Percentiles rank a stretch among this genome's conserved stretches.
phyloP scores from a whole-genome alignment of 2,888 invertebrate genomes.

The Tenthredo notha region DNA sequence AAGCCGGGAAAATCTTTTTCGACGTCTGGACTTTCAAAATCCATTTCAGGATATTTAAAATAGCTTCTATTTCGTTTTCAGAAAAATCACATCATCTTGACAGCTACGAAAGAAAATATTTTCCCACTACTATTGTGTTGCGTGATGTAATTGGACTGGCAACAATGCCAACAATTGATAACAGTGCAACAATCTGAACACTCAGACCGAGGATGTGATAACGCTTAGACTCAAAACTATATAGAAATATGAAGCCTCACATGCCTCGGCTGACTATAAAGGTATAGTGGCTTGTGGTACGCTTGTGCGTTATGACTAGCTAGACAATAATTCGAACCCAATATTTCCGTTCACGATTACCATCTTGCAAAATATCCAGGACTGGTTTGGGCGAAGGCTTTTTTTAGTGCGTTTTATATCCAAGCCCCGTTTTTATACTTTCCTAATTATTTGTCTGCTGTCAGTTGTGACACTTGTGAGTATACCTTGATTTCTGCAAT shows the following conservation, averaged over 20 bases:
- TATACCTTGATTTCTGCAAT: not conserved
- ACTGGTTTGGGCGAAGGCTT: not conserved
- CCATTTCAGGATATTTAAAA: conserved; percentile 78
- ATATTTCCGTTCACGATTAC: not conserved
- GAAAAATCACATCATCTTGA: conserved; percentile 24
- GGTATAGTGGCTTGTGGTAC: no score
- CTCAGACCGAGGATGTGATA: not conserved
- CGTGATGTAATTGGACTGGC: not conserved
- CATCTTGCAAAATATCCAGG: not conserved
- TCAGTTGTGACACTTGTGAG: conserved; percentile 23
- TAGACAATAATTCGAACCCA: not conserved
- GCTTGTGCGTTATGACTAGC: not conserved
- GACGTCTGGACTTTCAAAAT: conserved; percentile 93
- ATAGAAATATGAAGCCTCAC: no score
- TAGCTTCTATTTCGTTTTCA: not conserved
- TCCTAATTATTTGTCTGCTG: conserved; percentile 23
- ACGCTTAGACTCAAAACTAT: not conserved
- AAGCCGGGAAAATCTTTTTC: conserved; percentile 95
- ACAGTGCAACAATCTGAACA: not conserved
- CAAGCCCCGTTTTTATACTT: not conserved
- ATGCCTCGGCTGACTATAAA: not conserved
- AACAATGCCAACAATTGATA: not conserved
- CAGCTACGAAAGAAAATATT: not conserved
- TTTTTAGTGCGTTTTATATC: not conserved
- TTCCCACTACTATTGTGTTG: no score